Evolutionary conservation across 2,888 invertebrate genomes (phyloP), one percentile per base, ranked within the genome.

Genomic region (Sesia apiformis): DNA sequence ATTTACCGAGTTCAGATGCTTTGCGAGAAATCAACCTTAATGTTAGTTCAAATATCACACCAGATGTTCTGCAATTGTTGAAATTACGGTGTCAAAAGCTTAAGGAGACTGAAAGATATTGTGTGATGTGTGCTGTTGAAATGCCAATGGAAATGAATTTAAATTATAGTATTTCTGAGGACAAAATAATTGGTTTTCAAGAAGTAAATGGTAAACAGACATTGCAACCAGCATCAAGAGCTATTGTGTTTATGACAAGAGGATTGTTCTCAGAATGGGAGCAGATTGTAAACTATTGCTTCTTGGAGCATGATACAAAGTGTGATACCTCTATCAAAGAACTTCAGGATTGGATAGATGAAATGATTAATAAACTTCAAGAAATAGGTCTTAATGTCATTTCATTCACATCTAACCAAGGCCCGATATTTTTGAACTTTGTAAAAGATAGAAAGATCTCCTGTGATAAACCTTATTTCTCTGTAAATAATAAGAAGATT

Each of bases 171-270:
- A 52, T 57, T 41, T 56, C 53, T 7, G 41, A 54, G 39, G 58
- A 58, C 38, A 55, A 54, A 54, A 53, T 60, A 8, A 51, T 54
- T 39, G 58, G 60, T 0, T 58, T 60, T n/a, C 57, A 58, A 4
- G 54, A 58, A 52, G 53, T 58, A 5, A 39, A 58, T 42, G 53
- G 50, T 6, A 40, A 49, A 38, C 55, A 53, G 49, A 58, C 39
- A 6, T 46, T 4, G 8, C 55, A 58, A 39, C 52, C 52, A 8
- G 56, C 55, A 3, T 52, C 52, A 8, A 49, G 52, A 52, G 58
- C 55, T 5, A 46, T 55, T 49, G 58, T 58, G 3, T n/a, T 58
- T 6, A 56, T 53, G 51, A 52, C 51, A 4, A 38, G 53, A 52
- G 58, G 56, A 4, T 3, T 56, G 8, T 53, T 54, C 51, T 52